A percentile compares a stretch with the other conserved stretches of the same genome.
Evolutionary conservation across 2,113 vertebrate species (phyloP).

Genomic region (Callionymus lyra): DNA sequence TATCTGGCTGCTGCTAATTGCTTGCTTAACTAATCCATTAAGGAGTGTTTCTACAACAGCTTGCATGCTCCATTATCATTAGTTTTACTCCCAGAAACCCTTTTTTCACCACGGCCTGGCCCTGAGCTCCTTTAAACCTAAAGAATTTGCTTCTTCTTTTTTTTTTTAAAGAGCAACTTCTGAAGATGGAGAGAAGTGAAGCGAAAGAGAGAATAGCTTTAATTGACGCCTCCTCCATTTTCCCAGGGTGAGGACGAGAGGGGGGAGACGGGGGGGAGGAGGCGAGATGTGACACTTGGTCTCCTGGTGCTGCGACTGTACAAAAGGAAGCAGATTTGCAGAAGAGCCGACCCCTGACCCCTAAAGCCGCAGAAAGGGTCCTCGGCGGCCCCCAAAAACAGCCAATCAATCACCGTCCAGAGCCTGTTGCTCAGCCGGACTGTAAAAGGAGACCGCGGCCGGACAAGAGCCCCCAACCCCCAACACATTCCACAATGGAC

Average conservation of each 20-base stretch:
- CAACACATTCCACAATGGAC: constrained; percentile 68
- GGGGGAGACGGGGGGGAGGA: constrained; percentile 53
- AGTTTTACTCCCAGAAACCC: constrained; percentile 52
- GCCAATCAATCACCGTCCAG: constrained; percentile 97
- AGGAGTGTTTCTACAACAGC: constrained; percentile 49
- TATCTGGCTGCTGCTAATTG: constrained; percentile 52
- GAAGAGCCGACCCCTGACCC: constrained; percentile 91
- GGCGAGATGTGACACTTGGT: constrained; percentile 77
- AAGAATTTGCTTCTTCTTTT: constrained; percentile 56
- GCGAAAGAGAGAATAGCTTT: constrained; percentile 59
- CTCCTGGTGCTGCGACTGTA: constrained; percentile 82
- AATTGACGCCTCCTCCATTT: constrained; percentile 80
- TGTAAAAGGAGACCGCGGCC: constrained; percentile 84
- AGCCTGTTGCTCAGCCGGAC: constrained; percentile 75
- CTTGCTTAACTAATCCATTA: constrained; percentile 57
- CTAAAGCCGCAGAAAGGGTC: constrained; percentile 81
- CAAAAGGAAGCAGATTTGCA: constrained; percentile 95
- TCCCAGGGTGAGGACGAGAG: constrained; percentile 74
- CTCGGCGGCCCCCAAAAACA: constrained; percentile 86
- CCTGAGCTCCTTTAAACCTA: constrained; percentile 62
- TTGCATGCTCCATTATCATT: constrained; percentile 52
- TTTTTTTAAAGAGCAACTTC: constrained; percentile 40
- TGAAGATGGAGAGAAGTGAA: constrained; percentile 44
- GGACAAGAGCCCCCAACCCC: constrained; percentile 48
- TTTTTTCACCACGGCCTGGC: constrained; percentile 35